These are phyloP conservation scores for Apteryx owenii DNA, from an alignment of 2,113 vertebrate species.

Conservation along the genomic window DNA sequence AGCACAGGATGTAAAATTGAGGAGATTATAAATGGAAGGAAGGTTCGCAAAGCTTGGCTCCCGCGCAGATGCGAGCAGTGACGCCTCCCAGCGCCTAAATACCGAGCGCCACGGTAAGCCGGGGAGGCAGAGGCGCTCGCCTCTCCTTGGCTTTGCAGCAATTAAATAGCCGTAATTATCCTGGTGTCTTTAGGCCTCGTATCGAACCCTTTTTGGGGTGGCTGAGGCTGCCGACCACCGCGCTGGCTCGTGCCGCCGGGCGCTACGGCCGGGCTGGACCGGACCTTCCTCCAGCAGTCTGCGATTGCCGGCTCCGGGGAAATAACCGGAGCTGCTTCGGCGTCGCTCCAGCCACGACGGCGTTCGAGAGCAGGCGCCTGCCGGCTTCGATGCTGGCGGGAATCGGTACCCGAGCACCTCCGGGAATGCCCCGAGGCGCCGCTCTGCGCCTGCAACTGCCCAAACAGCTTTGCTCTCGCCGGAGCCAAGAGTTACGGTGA, in stretches of 20 bases:
- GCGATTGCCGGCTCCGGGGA: no score
- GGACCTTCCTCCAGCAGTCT: no score
- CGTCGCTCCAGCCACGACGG: no score
- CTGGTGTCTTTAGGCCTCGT: not conserved
- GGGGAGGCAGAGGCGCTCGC: not conserved
- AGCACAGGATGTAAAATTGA: not conserved
- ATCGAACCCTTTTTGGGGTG: not conserved
- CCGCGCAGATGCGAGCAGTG: fast-evolving
- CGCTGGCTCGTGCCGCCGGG: no score
- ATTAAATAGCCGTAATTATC: not conserved
- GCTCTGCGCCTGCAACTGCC: no score
- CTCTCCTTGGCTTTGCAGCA: not conserved
- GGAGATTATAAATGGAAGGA: not conserved
- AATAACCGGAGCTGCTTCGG: no score
- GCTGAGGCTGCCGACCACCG: no score
- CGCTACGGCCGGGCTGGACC: no score
- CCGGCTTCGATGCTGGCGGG: not conserved
- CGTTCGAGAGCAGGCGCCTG: not conserved
- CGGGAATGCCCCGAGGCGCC: not conserved
- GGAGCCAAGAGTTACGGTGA: fast-evolving
- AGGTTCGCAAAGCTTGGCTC: not conserved
- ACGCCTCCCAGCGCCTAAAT: not conserved
- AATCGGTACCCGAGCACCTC: not conserved
- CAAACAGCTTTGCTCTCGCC: not conserved
- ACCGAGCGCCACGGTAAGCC: not conserved